Percentiles rank a stretch among this genome's conserved stretches.
phyloP scores from a whole-genome alignment of 37 sponge, comb jelly and placozoan species.

The Halichondria panicea region DNA sequence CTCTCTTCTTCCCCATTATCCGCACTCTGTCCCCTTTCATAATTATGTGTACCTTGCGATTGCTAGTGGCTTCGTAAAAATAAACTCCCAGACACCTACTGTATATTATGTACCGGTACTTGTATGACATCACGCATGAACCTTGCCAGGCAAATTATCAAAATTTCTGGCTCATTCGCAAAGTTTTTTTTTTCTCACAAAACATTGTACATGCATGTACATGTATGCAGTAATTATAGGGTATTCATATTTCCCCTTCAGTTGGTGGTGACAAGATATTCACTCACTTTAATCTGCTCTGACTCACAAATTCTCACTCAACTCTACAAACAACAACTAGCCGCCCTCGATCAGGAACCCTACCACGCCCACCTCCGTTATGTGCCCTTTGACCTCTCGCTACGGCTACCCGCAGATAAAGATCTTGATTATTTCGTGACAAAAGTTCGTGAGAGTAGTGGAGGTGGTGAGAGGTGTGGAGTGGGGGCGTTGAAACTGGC shows the following conservation, averaged over 20 bases:
- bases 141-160: no score
- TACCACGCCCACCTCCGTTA: conserved; percentile 62
- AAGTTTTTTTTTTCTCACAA: no score
- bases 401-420: conserved; percentile 22
- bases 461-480: conserved; percentile 22
- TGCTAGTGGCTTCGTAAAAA: no score
- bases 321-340: conserved; percentile 51
- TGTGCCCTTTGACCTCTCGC: conserved; percentile 49
- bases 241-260: conserved; percentile 5
- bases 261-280: conserved; percentile 40
- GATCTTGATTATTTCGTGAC: conserved; percentile 41
- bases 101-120: no score
- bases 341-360: conserved; percentile 28
- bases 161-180: no score
- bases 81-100: no score
- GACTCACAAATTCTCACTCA: conserved; percentile 23
- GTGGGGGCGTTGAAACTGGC: conserved; percentile 21
- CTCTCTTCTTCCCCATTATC: no score
- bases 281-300: conserved; percentile 36
- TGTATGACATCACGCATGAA: no score
- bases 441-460: conserved; percentile 1
- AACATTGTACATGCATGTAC: neutral
- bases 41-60: no score
- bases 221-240: neutral
- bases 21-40: no score